Conservation (phyloP, 2,113 vertebrate species). For the Lipophrys pholis region DNA sequence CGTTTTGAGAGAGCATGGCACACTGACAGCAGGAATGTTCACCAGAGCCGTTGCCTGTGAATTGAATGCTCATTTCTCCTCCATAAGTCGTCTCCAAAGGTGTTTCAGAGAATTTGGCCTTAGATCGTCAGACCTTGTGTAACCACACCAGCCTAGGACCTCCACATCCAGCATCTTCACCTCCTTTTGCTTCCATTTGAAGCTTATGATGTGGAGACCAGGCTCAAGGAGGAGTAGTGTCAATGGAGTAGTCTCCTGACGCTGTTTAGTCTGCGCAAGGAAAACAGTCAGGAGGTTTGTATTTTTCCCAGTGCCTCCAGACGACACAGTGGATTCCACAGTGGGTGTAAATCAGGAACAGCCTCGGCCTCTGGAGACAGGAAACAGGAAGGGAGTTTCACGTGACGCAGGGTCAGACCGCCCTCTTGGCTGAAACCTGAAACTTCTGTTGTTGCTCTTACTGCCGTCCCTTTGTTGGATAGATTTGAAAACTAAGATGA, state of each 20-base stretch:
- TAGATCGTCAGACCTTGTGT: too few relatives aligned
- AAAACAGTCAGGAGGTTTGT: conserved; percentile 8
- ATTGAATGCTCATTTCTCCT: too few relatives aligned
- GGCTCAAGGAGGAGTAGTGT: background rate
- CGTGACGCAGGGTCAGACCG: conserved; percentile 41
- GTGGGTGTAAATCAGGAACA: conserved; percentile 24
- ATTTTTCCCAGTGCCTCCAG: conserved; percentile 27
- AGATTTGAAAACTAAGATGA: conserved; percentile 63
- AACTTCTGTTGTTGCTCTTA: conserved; percentile 38
- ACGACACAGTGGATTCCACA: conserved; percentile 9
- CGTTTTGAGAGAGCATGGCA: too few relatives aligned
- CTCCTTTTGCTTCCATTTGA: too few relatives aligned
- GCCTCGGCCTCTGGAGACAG: conserved; percentile 45
- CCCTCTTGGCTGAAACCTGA: conserved; percentile 69
- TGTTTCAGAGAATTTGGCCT: too few relatives aligned
- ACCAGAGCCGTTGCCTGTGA: too few relatives aligned
- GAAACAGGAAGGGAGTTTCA: conserved; percentile 66
- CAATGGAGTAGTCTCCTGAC: background rate
- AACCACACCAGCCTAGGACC: too few relatives aligned
- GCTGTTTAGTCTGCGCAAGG: conserved; percentile 2
- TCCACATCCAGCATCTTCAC: too few relatives aligned
- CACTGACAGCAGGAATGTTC: too few relatives aligned
- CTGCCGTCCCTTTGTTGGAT: conserved; percentile 62
- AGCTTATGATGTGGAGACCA: too few relatives aligned
- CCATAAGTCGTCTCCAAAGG: too few relatives aligned